Evolutionary conservation across 64 coral and sea anemone species (phyloP), one percentile per base, ranked within the genome.

Genomic region (Hydrozoanthus tunicans): DNA sequence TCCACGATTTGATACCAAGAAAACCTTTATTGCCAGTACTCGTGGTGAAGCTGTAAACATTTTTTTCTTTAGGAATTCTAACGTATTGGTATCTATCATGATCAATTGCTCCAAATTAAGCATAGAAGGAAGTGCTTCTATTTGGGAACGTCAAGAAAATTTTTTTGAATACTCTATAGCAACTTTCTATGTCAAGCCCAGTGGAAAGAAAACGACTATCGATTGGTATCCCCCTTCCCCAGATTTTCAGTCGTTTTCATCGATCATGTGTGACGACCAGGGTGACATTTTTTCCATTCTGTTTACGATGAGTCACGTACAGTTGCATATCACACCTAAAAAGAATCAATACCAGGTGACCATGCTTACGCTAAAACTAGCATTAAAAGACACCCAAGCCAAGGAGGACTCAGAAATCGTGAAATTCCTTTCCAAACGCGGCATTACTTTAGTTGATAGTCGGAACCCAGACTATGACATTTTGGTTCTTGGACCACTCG

Each of bases 401-500:
- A 64, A 63, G 10, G 53, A 51, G 13, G 15, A 82, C 12, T 82
- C 80, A 12, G 5, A 25, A 51, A 82, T 6, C 15, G 43, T 24
- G 9, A 5, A 24, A 13, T 82, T 82, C 5, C 23, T 82, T 5
- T 9, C 32, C 13, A 62, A 7, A 51, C 80, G 60, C 51, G 59
- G 27, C 12, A 64, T 82, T 7, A 53, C 24, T 0, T 63, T 82
- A 12, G 12, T 27, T 13, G 6, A 64, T 9, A 61, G 59, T 6
- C 20, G 27, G 25, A 12, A 82, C 15, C 59, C 25, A 63, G 27
- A 53, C 3, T 61, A 65, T 26, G 80, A 82, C 13, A 9, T 53
- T 0, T 64, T 82, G 11, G 12, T 82, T 9, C 80, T 82, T 5
- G 80, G 80, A 7, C 80, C 80, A 53, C 80, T 64, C 26, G 59